Base-by-base conservation (phyloP, 2,888 invertebrate genomes). In the Glaucopsyche alexis region DNA sequence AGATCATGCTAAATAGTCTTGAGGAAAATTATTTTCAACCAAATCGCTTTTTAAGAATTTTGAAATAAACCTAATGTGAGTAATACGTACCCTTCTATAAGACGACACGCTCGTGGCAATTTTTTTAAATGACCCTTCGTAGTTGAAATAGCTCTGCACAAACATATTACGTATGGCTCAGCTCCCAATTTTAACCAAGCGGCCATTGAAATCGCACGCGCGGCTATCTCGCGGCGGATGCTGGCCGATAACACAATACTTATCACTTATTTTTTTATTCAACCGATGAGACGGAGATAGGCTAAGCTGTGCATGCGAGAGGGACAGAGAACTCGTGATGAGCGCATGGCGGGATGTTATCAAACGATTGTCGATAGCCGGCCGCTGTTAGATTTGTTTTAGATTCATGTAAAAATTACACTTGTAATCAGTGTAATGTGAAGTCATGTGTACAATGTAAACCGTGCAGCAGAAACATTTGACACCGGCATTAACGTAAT, bases 281-380 rank as follows among this genome's bases (percentile, higher is more conserved):
- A 79, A 81, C 81, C 87, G 80, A 79, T 78, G 77, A 81, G 85
- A 85, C 84, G 81, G 79, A 80, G 80, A 85, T 74, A 77, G 83
- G 82, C 83, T 77, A 79, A 76, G 69, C 78, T 42, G 72, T 65
- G 67, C 47, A 85, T 79, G 81, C 16, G 84, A 89, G 74, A 47
- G 87, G 79, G 88, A 89, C 76, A 79, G 82, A 74, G 75, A 72
- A 66, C 77, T 83, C 88, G 87, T 89, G 90, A 87, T 88, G 84
- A 80, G 78, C 85, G 87, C 89, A 87, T 89, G 88, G 77, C 88
- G 86, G 88, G 88, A 77, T 75, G 80, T 82, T 86, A 85, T 86
- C 79, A 80, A 80, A 76, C 76, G 80, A 82, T 82, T 79, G 80
- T 79, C 81, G 78, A 79, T 80, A 77, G 71, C 73, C 74, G 73